phyloP scores from a whole-genome alignment of 2,113 vertebrate species.

The Bubalus kerabau region DNA sequence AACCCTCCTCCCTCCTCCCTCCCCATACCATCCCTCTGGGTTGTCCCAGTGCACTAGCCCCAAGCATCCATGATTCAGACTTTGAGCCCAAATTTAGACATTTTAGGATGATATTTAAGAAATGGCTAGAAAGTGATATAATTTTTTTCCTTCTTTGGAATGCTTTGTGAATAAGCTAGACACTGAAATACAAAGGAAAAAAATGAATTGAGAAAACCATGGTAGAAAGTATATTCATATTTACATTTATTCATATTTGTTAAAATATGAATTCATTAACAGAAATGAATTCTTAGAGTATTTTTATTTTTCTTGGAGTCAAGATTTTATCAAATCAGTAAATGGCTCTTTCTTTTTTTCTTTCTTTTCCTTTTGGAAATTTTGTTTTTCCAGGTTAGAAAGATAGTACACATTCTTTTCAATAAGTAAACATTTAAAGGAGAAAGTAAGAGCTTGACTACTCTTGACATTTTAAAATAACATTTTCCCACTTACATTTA shows the following conservation, averaged over 20 bases:
- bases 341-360: not conserved
- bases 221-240: not conserved
- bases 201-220: not conserved
- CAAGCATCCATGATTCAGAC: not conserved
- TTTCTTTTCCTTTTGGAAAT: not conserved
- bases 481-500: not conserved
- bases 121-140: not conserved
- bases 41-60: no score
- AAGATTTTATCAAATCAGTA: not conserved
- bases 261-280: not conserved
- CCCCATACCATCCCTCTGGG: no score
- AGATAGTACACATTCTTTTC: not conserved
- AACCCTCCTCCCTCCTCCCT: no score
- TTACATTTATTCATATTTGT: not conserved
- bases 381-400: not conserved
- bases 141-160: not conserved
- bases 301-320: not conserved
- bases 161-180: slow-evolving; percentile 16
- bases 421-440: not conserved
- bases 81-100: not conserved
- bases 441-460: not conserved
- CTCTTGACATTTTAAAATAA: not conserved
- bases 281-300: not conserved
- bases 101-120: slow-evolving; percentile 11
- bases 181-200: slow-evolving; percentile 20